phyloP scores from a whole-genome alignment of 1,140 invertebrate genomes.

The Eubasilissa regina region DNA sequence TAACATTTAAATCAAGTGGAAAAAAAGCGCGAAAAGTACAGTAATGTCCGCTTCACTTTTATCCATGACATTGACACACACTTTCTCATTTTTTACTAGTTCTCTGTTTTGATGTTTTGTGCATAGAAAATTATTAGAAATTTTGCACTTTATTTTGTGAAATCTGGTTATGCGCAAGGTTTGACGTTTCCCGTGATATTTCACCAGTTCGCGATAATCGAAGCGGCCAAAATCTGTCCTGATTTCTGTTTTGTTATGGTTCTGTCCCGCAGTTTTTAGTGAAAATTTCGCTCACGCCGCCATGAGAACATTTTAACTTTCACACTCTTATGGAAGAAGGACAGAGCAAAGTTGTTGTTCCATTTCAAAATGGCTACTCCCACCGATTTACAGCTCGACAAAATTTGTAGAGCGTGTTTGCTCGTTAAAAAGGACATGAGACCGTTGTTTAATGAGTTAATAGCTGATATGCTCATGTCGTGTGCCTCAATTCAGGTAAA shows the following conservation, averaged over 20 bases:
- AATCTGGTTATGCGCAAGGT: neutral
- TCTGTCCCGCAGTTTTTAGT: neutral
- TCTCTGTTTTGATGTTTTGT: conserved; percentile 32
- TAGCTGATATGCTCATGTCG: conserved; percentile 76
- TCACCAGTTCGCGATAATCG: too few relatives aligned
- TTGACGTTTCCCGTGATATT: too few relatives aligned
- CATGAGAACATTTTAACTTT: neutral
- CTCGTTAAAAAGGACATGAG: conserved; percentile 76
- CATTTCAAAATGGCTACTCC: conserved; percentile 50
- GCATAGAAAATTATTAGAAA: conserved; percentile 33
- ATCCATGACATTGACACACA: neutral
- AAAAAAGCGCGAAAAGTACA: too few relatives aligned
- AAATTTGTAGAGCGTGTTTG: conserved; percentile 76
- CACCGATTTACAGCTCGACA: conserved; percentile 66
- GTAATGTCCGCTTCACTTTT: neutral
- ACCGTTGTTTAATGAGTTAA: conserved; percentile 74
- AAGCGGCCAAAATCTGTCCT: neutral
- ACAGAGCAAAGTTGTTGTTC: conserved; percentile 34
- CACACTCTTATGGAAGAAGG: conserved; percentile 27
- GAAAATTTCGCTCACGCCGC: neutral
- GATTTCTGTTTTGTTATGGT: conserved; percentile 1
- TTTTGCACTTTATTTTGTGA: conserved; percentile 32
- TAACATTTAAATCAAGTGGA: too few relatives aligned
- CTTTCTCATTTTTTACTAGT: neutral
- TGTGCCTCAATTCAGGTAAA: conserved; percentile 74